These are phyloP conservation scores for Holacanthella duospinosa DNA, from an alignment of 2,888 invertebrate species.

Conservation along the genomic window DNA sequence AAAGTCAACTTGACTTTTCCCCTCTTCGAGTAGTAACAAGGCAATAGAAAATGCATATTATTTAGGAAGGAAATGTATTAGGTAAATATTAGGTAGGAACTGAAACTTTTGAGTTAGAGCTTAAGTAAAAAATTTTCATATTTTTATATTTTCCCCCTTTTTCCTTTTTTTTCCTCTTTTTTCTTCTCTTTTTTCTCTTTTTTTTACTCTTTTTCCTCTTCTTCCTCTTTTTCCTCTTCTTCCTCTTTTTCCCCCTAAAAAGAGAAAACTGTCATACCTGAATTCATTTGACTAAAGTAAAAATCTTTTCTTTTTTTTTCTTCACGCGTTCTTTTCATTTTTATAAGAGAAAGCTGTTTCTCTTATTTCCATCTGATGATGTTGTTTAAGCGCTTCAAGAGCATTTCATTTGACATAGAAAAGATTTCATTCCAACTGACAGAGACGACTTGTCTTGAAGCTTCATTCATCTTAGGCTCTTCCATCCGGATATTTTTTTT, in stretches of 20 bases:
- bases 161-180: no score
- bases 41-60: not conserved
- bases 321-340: not conserved
- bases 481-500: no score
- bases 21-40: not conserved
- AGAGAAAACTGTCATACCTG: not conserved
- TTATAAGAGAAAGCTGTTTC: not conserved
- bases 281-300: not conserved
- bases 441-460: conserved; percentile 1
- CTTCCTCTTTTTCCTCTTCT: not conserved
- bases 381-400: not conserved
- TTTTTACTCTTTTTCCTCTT: no score
- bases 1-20: not conserved
- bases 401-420: conserved; percentile 6
- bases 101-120: not conserved
- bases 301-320: not conserved
- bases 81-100: not conserved
- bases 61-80: not conserved
- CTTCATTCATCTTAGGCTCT: not conserved
- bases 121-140: not conserved
- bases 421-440: conserved; percentile 8
- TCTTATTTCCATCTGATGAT: conserved; percentile 2
- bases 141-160: not conserved
- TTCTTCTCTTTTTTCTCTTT: no score
- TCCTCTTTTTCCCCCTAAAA: not conserved